These are phyloP conservation scores for Microctenopoma steveboyesi DNA, from an alignment of 2,797 vertebrate genomes.

Conservation along the genomic window DNA sequence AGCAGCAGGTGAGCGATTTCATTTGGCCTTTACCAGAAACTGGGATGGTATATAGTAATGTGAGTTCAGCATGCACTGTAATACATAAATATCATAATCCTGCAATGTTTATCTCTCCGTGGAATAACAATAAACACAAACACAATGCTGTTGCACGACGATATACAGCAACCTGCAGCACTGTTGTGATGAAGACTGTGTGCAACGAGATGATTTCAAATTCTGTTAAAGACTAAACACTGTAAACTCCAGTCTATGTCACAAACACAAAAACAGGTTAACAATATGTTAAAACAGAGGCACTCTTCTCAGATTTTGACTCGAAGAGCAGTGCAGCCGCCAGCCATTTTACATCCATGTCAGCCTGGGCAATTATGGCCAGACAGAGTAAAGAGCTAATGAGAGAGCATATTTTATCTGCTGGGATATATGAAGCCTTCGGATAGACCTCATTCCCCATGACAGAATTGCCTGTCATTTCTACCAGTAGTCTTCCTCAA, in stretches of 20 bases:
- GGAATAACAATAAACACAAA: slow-evolving; percentile 32
- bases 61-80: slow-evolving; percentile 22
- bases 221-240: slow-evolving; percentile 6
- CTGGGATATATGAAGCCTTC: slow-evolving; percentile 48
- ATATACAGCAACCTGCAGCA: slow-evolving; percentile 27
- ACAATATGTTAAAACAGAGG: not conserved
- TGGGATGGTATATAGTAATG: slow-evolving; percentile 6
- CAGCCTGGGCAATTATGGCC: slow-evolving; percentile 9
- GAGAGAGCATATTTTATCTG: slow-evolving; percentile 42
- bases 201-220: slow-evolving; percentile 5
- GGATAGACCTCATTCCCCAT: slow-evolving; percentile 53
- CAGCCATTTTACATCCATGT: slow-evolving; percentile 17
- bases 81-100: slow-evolving; percentile 30
- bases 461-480: slow-evolving; percentile 58
- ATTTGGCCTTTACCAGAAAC: slow-evolving; percentile 11
- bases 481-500: slow-evolving; percentile 50
- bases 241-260: not conserved
- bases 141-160: slow-evolving; percentile 28
- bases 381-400: slow-evolving; percentile 37
- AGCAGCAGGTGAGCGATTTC: not conserved
- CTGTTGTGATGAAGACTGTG: slow-evolving; percentile 27
- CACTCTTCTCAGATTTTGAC: not conserved
- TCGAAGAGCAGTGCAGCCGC: not conserved
- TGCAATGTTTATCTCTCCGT: slow-evolving; percentile 20
- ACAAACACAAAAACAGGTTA: not conserved